Evolutionary conservation across 2,113 vertebrate species (phyloP), one percentile per base, ranked within the genome.

Genomic region (Theropithecus gelada): DNA sequence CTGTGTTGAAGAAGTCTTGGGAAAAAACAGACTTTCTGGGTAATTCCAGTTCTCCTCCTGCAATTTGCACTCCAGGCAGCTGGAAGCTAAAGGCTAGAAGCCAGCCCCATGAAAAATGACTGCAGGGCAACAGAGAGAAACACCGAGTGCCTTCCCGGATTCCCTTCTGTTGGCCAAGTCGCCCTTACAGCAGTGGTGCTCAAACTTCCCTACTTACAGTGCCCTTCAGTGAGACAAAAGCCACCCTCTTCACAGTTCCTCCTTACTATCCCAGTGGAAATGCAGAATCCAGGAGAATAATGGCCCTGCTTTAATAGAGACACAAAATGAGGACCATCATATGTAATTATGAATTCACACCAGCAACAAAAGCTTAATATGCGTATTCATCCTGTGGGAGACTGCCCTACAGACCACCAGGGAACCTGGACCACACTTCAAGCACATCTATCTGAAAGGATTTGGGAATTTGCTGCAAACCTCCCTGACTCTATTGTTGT

Each of bases 11-110:
- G 84, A 40, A 72, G 48, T 40, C 82, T 93, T 55, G n/a, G 90
- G 25, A 75, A 87, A 88, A 96, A 82, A 40, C 38, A 88, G 48
- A 40, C 83, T 94, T 90, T 85, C 93, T 94, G 82, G 64, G 86
- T 94, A 95, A 98, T 98, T 95, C 95, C 83, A 95, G 78, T 80
- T 96, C 80, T 80, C 75, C 89, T 96, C 79, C 96, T 94, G 43
- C 50, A 97, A 97, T 97, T 97, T 97, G 86, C 98, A 72, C 97
- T 93, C 86, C 96, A 97, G 94, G 97, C 73, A 96, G 89, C 88
- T 76, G 38, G 88, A 97, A 86, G 57, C 85, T 76, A 86, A 73
- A 79, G 55, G 89, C 86, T 30, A 78, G 88, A 73, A 59, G 95
- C 85, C 82, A 94, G 82, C 76, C 80, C 95, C 5, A 1, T 25